phyloP scores from a whole-genome alignment of 2,113 vertebrate species.

The Lanius ludovicianus region DNA sequence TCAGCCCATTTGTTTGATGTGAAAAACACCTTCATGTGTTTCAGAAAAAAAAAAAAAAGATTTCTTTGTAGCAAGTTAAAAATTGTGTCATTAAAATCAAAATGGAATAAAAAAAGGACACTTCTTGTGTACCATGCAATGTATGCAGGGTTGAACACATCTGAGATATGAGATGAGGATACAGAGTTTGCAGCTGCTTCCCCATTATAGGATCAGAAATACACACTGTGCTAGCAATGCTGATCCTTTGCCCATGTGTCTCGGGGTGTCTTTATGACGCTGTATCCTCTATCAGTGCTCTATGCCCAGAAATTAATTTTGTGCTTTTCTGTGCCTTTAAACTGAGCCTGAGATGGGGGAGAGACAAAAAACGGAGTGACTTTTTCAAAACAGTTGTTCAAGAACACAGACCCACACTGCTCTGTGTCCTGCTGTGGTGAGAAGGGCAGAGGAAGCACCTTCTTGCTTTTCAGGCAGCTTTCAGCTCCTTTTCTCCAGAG shows the following conservation, averaged over 20 bases:
- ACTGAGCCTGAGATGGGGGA: no score
- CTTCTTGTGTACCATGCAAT: accelerated
- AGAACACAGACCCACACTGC: no score
- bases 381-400: no score
- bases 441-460: no score
- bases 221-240: not conserved
- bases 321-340: no score
- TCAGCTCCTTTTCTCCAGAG: no score
- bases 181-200: not conserved
- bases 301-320: no score
- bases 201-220: not conserved
- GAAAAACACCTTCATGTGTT: not conserved
- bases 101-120: not conserved
- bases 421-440: no score
- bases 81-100: not conserved
- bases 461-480: no score
- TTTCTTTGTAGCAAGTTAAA: not conserved
- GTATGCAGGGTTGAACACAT: not conserved
- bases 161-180: not conserved
- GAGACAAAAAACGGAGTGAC: no score
- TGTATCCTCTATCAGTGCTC: no score
- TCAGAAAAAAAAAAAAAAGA: not conserved
- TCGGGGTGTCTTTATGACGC: no score
- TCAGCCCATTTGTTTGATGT: not conserved
- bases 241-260: not conserved